Conservation (phyloP, 2,888 invertebrate species). For the Epinotia bilunana region DNA sequence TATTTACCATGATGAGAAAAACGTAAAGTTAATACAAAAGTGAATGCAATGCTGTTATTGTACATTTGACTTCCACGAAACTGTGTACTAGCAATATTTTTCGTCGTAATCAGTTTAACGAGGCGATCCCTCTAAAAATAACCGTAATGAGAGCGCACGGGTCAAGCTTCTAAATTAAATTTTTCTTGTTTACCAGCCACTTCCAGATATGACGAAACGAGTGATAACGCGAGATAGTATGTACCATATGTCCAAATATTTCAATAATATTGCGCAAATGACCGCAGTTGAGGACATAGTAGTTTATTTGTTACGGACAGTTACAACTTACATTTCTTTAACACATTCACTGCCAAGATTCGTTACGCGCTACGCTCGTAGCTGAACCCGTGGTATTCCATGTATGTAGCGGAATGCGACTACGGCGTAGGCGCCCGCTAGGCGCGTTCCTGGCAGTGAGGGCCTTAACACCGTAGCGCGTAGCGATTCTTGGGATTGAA, state of each 20-base stretch:
- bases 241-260: slow-evolving; percentile 9
- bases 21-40: not conserved
- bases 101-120: slow-evolving; percentile 49
- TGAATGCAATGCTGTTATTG: not conserved
- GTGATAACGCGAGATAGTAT: slow-evolving; percentile 6
- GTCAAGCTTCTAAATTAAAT: slow-evolving; percentile 27
- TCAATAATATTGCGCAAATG: not conserved
- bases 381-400: too few relatives aligned
- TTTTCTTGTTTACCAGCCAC: slow-evolving; percentile 5
- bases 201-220: slow-evolving; percentile 34
- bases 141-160: slow-evolving; percentile 33
- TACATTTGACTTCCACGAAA: slow-evolving; percentile 21
- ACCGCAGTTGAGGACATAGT: not conserved
- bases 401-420: too few relatives aligned
- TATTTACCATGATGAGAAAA: not conserved
- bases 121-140: slow-evolving; percentile 38
- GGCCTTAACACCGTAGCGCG: too few relatives aligned
- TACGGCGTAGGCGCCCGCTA: too few relatives aligned
- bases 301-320: not conserved
- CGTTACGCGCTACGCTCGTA: too few relatives aligned
- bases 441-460: too few relatives aligned
- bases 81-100: slow-evolving; percentile 51
- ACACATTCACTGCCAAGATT: too few relatives aligned
- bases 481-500: too few relatives aligned
- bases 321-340: too few relatives aligned